phyloP scores from a whole-genome alignment of 1,140 invertebrate species.

The Mercenaria mercenaria region DNA sequence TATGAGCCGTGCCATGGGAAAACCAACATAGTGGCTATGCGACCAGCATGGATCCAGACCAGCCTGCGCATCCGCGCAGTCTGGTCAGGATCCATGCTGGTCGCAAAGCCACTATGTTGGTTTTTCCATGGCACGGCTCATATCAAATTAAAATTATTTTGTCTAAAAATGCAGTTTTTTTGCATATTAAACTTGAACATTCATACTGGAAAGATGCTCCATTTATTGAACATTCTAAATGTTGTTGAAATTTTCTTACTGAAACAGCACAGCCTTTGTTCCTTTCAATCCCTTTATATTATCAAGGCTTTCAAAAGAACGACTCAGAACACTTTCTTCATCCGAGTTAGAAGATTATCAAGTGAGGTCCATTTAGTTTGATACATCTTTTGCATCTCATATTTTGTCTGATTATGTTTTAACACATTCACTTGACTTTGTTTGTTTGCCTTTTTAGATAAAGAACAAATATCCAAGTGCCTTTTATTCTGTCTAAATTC shows the following conservation, averaged over 20 bases:
- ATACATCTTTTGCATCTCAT: neutral
- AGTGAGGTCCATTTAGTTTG: neutral
- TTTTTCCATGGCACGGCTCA: too few relatives aligned
- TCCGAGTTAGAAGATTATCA: neutral
- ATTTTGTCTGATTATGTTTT: neutral
- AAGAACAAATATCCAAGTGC: neutral
- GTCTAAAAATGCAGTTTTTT: too few relatives aligned
- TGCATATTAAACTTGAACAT: too few relatives aligned
- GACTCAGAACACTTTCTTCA: neutral
- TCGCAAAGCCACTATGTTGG: too few relatives aligned
- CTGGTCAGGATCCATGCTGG: too few relatives aligned
- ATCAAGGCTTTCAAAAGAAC: neutral
- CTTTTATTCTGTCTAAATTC: neutral
- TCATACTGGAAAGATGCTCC: too few relatives aligned
- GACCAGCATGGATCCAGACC: too few relatives aligned
- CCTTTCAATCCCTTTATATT: slow-evolving; percentile 37
- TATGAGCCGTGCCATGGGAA: too few relatives aligned
- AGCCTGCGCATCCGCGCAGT: too few relatives aligned
- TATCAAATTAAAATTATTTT: too few relatives aligned
- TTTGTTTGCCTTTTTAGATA: slow-evolving; percentile 41
- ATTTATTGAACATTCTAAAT: too few relatives aligned
- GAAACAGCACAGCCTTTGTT: neutral
- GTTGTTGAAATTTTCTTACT: slow-evolving; percentile 48
- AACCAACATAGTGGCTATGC: too few relatives aligned
- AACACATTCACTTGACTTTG: neutral